A percentile compares a stretch with the other conserved stretches of the same genome.
phyloP scores from a whole-genome alignment of 2,797 vertebrate genomes.

The Ciconia nigra region DNA sequence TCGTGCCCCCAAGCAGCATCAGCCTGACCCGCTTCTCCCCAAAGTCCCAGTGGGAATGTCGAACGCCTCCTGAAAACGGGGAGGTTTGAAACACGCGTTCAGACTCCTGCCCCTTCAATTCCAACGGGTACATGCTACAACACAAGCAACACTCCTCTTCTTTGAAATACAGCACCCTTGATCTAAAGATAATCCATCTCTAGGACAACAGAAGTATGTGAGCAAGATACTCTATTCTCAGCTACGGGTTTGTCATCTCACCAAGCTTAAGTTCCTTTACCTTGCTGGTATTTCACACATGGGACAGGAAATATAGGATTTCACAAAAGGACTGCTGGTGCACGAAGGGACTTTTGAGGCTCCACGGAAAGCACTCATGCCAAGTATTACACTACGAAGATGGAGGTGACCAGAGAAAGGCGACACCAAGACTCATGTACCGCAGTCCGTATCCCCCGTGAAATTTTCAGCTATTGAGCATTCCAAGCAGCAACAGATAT shows the following conservation, averaged over 20 bases:
- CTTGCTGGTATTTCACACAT: neutral
- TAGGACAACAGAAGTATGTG: neutral
- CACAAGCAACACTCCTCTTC: neutral
- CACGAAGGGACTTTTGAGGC: neutral
- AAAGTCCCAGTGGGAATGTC: neutral
- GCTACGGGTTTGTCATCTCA: neutral
- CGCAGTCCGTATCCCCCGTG: neutral
- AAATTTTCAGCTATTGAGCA: neutral
- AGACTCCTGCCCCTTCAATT: neutral
- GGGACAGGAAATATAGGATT: neutral
- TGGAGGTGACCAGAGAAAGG: neutral
- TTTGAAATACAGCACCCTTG: neutral
- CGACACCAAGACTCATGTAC: neutral
- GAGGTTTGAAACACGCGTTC: accelerated
- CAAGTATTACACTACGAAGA: neutral
- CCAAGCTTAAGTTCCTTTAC: neutral
- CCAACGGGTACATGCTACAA: neutral
- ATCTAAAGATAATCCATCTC: neutral
- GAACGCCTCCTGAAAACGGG: accelerated
- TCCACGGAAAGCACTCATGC: neutral
- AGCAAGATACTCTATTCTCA: neutral
- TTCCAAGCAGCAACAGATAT: neutral
- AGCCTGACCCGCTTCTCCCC: neutral
- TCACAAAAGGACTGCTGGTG: neutral
- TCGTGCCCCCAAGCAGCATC: neutral